A percentile compares a stretch with the other conserved stretches of the same genome.
Conservation (phyloP, 2,113 vertebrate genomes). For the Ochotona princeps region DNA sequence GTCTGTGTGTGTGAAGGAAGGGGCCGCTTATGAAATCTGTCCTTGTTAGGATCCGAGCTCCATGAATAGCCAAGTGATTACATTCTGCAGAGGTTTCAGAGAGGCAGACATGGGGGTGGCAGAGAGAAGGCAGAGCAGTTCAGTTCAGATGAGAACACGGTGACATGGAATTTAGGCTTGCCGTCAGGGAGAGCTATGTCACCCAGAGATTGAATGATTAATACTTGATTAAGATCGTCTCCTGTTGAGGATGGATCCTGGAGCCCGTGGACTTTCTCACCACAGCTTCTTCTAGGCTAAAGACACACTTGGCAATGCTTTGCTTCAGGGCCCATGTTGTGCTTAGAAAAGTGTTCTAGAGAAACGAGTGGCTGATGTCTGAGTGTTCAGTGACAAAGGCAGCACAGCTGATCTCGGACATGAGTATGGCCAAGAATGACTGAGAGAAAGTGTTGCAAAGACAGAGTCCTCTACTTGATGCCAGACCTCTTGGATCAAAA, state of each 20-base stretch:
- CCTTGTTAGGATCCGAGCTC: background rate
- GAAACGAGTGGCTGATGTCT: background rate
- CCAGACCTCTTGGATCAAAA: background rate
- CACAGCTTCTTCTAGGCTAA: background rate
- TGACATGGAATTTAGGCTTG: no score
- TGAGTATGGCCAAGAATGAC: background rate
- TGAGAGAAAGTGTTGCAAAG: background rate
- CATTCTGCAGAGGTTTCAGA: slow-evolving; percentile 47
- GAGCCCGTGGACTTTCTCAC: background rate
- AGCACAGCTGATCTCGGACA: background rate
- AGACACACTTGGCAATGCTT: background rate
- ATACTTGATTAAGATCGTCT: background rate
- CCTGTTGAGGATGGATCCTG: background rate
- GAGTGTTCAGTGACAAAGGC: background rate
- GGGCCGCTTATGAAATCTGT: background rate
- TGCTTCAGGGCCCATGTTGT: background rate
- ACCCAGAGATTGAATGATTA: background rate
- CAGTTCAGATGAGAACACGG: background rate
- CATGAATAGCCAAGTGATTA: slow-evolving; percentile 71
- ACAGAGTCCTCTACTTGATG: background rate
- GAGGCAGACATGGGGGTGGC: background rate
- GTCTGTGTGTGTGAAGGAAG: slow-evolving; percentile 18
- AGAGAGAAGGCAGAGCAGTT: background rate
- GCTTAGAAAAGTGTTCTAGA: background rate
- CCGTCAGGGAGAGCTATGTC: background rate